Percentiles rank a stretch among this genome's conserved stretches.
phyloP scores from a whole-genome alignment of 2,888 invertebrate genomes.

The Acanthococcus lagerstroemiae region DNA sequence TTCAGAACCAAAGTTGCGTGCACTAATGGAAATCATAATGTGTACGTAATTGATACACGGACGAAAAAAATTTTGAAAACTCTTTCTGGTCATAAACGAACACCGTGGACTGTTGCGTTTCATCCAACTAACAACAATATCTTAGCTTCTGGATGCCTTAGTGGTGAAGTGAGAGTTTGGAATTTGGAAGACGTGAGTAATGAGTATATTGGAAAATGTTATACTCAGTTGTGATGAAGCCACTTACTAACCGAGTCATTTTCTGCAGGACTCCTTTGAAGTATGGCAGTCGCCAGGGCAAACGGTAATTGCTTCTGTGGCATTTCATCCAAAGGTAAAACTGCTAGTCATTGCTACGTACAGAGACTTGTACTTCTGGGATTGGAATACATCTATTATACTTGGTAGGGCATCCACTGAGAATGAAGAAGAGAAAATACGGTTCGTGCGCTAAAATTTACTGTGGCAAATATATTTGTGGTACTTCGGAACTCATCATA shows the following conservation, averaged over 20 bases:
- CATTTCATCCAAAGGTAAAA: slow-evolving; percentile 75
- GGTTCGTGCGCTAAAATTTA: slow-evolving; percentile 47
- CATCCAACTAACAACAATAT: slow-evolving; percentile 75
- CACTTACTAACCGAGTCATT: not conserved
- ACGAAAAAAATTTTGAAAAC: slow-evolving; percentile 68
- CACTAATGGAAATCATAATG: slow-evolving; percentile 80
- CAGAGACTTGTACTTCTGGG: slow-evolving; percentile 80
- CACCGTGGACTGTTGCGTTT: slow-evolving; percentile 84
- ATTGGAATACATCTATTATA: slow-evolving; percentile 69
- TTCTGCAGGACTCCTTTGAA: slow-evolving; percentile 68
- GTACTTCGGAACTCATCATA: too few species aligned
- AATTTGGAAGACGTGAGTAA: slow-evolving; percentile 55
- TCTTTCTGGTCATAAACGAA: slow-evolving; percentile 71
- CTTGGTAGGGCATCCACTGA: slow-evolving; percentile 65
- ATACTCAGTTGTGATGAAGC: not conserved
- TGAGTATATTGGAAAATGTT: too few species aligned
- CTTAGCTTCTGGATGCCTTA: slow-evolving; percentile 76
- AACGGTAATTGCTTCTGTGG: slow-evolving; percentile 71
- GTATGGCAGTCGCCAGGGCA: slow-evolving; percentile 64
- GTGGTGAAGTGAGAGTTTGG: slow-evolving; percentile 84
- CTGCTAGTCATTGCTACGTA: slow-evolving; percentile 74
- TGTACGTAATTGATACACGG: slow-evolving; percentile 69
- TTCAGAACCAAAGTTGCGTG: slow-evolving; percentile 69
- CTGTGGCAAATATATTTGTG: not conserved
- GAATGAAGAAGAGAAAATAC: slow-evolving; percentile 68